These are phyloP conservation scores for Anser cygnoides DNA, from an alignment of 2,113 vertebrate genomes.

Conservation along the genomic window DNA sequence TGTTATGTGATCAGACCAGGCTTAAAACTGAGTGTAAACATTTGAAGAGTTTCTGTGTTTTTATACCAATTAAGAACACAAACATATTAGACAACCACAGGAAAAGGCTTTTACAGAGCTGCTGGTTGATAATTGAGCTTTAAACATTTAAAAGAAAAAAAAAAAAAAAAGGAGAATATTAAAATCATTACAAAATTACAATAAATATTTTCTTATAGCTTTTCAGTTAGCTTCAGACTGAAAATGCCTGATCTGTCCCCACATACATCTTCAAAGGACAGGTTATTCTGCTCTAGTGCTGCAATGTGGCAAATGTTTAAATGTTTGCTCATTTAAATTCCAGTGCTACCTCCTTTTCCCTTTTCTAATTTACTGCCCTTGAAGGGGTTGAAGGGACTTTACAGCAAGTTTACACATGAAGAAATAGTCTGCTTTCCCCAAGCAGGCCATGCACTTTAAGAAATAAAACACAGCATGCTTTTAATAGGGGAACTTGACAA, in stretches of 20 bases:
- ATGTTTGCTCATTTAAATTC: background rate
- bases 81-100: background rate
- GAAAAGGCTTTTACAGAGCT: background rate
- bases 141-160: background rate
- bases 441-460: background rate
- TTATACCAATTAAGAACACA: background rate
- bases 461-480: background rate
- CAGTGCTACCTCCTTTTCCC: background rate
- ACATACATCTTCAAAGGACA: background rate
- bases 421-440: background rate
- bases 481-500: background rate
- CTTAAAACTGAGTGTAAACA: background rate
- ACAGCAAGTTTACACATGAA: background rate
- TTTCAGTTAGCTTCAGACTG: background rate
- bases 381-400: background rate
- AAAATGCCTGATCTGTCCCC: background rate
- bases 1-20: background rate
- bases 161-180: background rate
- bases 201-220: background rate
- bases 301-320: background rate
- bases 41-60: background rate
- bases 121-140: background rate
- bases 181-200: background rate
- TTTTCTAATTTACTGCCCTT: background rate
- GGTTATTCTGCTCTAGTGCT: background rate